Evolutionary conservation across 1,140 invertebrate genomes (phyloP), one percentile per base, ranked within the genome.

Genomic region (Antheraea mylitta): DNA sequence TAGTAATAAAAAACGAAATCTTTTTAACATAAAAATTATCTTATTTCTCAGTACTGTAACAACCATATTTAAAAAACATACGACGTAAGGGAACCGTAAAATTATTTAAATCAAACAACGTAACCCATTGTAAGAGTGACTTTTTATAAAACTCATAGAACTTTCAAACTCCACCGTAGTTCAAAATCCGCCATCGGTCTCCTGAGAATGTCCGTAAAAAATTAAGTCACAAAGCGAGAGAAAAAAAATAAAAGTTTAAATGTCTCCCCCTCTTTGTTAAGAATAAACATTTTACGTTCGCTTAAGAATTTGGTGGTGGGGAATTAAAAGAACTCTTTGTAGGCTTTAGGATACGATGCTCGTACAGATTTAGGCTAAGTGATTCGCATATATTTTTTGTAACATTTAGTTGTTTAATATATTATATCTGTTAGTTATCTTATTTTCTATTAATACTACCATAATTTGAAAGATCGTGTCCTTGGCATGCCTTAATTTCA

Each of bases 101-200:
- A 90, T 90, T 89, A 89, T 90, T 79, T 85, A 89, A 79, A 80
- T 74, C 75, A 75, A 65, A 60, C 70, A 78, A 66, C 80, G 77
- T 86, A 90, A 90, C 86, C 87, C 87, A 91, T 90, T 90, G 89
- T 90, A 82, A 91, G 83, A 85, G 81, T 82, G 83, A 85, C 83
- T 80, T 86, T 86, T 90, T 90, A 86, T 86, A 84, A 83, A 90
- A 90, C 84, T 90, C 85, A 85, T 86, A 84, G 83, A 90, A 90
- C 84, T 90, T 86, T 83, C 71, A 83, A 90, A 88, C 73, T 86
- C 78, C 72, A 73, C 75, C 79, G 78, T 81, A 77, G 82, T 85
- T 83, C 82, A 83, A 87, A 65, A 88, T 88, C 85, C 76, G 76
- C 81, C 81, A 89, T 85, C 79, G 81, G 82, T 86, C 89, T 86